These are phyloP conservation scores for Hermodice carunculata DNA, from an alignment of 2,888 invertebrate genomes.

Conservation along the genomic window DNA sequence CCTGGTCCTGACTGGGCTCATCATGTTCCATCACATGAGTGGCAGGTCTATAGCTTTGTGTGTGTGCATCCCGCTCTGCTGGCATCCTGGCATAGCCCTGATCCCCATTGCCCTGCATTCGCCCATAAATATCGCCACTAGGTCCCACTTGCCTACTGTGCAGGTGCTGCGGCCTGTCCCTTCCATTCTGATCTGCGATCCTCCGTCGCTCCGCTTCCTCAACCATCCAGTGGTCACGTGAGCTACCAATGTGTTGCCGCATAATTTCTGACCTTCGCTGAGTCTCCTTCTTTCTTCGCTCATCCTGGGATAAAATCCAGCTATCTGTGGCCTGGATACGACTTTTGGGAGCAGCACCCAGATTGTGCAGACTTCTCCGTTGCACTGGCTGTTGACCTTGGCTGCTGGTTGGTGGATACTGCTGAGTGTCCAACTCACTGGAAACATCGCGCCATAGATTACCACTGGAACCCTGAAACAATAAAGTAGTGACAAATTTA, in stretches of 20 bases:
- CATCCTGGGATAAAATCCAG: conserved; percentile 43
- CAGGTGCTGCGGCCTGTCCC: conserved; percentile 18
- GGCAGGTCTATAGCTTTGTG: background rate
- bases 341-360: conserved; percentile 58
- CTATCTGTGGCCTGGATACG: conserved; percentile 40
- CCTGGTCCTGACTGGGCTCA: conserved; percentile 1
- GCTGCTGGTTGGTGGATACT: too few relatives aligned
- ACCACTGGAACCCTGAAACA: too few relatives aligned
- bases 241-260: conserved; percentile 44
- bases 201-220: conserved; percentile 92
- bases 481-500: too few relatives aligned
- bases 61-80: too few relatives aligned
- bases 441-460: too few relatives aligned
- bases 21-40: conserved; percentile 21
- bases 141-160: too few relatives aligned
- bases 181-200: conserved; percentile 46
- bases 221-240: conserved; percentile 86
- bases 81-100: too few relatives aligned
- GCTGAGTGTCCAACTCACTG: too few relatives aligned
- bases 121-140: too few relatives aligned
- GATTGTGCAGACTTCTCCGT: conserved; percentile 7
- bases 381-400: too few relatives aligned
- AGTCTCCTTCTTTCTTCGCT: conserved; percentile 1
- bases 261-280: conserved; percentile 42
- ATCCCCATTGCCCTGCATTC: too few relatives aligned